Conservation (phyloP, 2,888 invertebrate genomes). For the Scelioninae gen. 1 region DNA sequence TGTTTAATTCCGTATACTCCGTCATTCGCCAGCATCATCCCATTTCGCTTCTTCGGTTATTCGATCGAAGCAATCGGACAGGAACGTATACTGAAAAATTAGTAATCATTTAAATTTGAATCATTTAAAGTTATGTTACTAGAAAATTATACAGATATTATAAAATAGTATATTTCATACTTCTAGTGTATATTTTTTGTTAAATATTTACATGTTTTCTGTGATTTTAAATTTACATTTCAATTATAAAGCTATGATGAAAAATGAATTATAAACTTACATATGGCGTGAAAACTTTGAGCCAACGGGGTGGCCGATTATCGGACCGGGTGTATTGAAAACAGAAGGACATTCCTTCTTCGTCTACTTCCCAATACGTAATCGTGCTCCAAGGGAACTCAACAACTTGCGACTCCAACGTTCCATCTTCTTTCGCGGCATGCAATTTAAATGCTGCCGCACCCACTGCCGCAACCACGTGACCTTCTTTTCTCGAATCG, state of each 20-base stretch:
- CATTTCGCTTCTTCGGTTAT: constrained; percentile 96
- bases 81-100: constrained; percentile 90
- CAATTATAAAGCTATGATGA: too few species aligned
- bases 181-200: too few species aligned
- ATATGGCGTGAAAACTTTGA: constrained; percentile 95
- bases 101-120: constrained; percentile 4
- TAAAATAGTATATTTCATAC: too few species aligned
- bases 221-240: neutral
- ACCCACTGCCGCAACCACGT: constrained; percentile 91
- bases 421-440: constrained; percentile 93
- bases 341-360: constrained; percentile 95
- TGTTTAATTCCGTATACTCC: constrained; percentile 74
- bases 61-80: constrained; percentile 97
- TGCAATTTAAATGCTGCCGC: constrained; percentile 89
- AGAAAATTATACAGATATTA: too few species aligned
- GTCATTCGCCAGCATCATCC: constrained; percentile 92
- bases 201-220: neutral
- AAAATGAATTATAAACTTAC: constrained; percentile 86
- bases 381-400: constrained; percentile 94
- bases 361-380: constrained; percentile 94
- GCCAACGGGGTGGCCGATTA: constrained; percentile 92
- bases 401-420: constrained; percentile 91
- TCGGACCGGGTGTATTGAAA: constrained; percentile 92
- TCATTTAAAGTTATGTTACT: neutral
- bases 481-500: constrained; percentile 95